A percentile compares a stretch with the other conserved stretches of the same genome.
phyloP scores from a whole-genome alignment of 2,797 vertebrate genomes.

The Acanthornis magna region DNA sequence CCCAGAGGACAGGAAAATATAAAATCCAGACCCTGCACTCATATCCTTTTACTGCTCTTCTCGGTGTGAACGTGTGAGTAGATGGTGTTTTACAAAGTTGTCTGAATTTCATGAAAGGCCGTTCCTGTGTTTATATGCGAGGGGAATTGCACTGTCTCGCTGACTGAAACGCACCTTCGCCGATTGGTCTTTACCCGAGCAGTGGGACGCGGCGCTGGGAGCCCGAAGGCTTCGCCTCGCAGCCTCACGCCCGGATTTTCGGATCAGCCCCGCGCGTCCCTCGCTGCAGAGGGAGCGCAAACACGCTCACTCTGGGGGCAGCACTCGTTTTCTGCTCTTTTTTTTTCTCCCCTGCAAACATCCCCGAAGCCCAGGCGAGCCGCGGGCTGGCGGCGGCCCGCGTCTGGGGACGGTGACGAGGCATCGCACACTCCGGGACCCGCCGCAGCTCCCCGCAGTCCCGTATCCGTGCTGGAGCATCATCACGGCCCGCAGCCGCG shows the following conservation, averaged over 20 bases:
- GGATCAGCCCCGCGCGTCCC: background rate
- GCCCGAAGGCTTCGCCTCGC: background rate
- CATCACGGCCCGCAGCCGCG: rapidly evolving
- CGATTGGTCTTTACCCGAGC: background rate
- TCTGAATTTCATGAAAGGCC: constrained; percentile 58
- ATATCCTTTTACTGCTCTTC: constrained; percentile 58
- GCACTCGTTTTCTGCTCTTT: background rate
- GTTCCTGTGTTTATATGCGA: constrained; percentile 46
- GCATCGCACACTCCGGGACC: background rate
- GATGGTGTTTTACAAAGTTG: constrained; percentile 64
- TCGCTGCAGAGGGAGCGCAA: background rate
- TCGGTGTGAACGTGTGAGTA: constrained; percentile 58
- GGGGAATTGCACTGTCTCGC: constrained; percentile 3
- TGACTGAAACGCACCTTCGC: background rate
- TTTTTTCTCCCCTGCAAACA: background rate
- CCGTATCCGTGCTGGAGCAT: background rate
- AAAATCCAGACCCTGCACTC: constrained; percentile 59
- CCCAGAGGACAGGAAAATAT: constrained; percentile 56
- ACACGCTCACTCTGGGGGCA: background rate
- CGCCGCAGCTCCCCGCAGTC: background rate
- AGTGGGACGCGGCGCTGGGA: background rate
- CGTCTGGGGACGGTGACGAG: too few relatives aligned
- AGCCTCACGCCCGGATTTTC: background rate
- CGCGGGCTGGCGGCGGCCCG: background rate
- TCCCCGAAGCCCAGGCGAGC: background rate